Base-by-base conservation (phyloP, 2,113 vertebrate species). In the Rhinichthys klamathensis region DNA sequence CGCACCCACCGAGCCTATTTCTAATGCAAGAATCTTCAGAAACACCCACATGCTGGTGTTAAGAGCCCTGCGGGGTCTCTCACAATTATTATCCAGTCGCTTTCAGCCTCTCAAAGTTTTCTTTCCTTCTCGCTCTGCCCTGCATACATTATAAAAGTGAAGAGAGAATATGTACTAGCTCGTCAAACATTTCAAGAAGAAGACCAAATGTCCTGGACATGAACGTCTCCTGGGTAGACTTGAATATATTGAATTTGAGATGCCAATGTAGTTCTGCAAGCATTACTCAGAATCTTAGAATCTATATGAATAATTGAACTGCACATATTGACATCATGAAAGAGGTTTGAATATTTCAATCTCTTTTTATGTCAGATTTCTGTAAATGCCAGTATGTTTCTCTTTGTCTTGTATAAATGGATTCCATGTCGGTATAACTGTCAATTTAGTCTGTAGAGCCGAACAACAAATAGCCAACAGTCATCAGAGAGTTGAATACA, bases 61-160 rank as follows among this genome's bases (percentile, higher is more conserved):
- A 60, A 79, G 56, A 60, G 56, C 76, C 76, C 76, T 79, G 76
- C 76, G 23, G 76, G 54, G 54, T 79, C 76, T 79, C 76, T 61
- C 35, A 61, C 76, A 61, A 1, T 88, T 87, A 88, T 91, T 87
- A 88, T 88, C 87, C 85, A 60, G 35, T 89, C 46, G 35, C 91
- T 89, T 92, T 84, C 75, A 72, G 78, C 56, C 84, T 58, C 86
- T 85, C 79, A 83, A 88, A 10, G 27, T 83, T 79, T 91, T 87
- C 83, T 82, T 69, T 72, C 69, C 21, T 72, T 72, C 18, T 54
- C 5, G 75, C 87, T 76, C 65, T 21, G 30, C 81, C 88, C 80
- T 70, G 5, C 46, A 88, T 90, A 61, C 89, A 90, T 90, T 90
- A 90, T 83, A 88, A 61, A 92, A 88, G 85, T 49, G 2, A 6